Conservation (phyloP, 2,888 invertebrate genomes). For the Petrolisthes cinctipes region DNA sequence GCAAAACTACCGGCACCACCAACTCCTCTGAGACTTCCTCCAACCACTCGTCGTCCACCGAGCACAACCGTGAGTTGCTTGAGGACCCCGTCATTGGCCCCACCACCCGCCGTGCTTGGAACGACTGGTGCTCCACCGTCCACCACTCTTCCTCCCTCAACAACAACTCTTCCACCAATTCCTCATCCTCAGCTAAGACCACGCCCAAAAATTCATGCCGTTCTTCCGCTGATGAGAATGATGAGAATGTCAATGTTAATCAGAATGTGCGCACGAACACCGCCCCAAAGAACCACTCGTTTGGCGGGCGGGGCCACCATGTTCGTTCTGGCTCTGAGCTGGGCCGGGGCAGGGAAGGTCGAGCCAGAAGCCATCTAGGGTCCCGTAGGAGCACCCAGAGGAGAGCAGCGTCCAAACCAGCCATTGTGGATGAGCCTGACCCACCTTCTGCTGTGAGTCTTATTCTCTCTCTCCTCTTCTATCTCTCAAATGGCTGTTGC, state of each 20-base stretch:
- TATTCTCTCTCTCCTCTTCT: constrained; percentile 4
- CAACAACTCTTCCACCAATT: background rate
- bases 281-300: constrained; percentile 50
- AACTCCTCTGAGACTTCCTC: constrained; percentile 57
- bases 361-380: constrained; percentile 22
- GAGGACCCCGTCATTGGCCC: constrained; percentile 74
- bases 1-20: constrained; percentile 68
- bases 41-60: constrained; percentile 60
- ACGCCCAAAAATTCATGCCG: constrained; percentile 52
- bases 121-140: constrained; percentile 75
- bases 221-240: constrained; percentile 57
- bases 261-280: background rate
- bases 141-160: background rate
- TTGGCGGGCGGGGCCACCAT: constrained; percentile 43
- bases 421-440: constrained; percentile 65
- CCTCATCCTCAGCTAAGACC: constrained; percentile 49
- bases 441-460: constrained; percentile 59
- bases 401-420: constrained; percentile 61
- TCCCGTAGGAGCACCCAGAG: constrained; percentile 58
- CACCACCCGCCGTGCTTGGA: constrained; percentile 82
- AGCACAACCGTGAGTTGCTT: constrained; percentile 63
- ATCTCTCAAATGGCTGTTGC: background rate
- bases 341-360: background rate
- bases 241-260: constrained; percentile 43
- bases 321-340: background rate